Evolutionary conservation across 2,888 invertebrate species (phyloP).

Genomic region (Pardosa pseudoannulata): DNA sequence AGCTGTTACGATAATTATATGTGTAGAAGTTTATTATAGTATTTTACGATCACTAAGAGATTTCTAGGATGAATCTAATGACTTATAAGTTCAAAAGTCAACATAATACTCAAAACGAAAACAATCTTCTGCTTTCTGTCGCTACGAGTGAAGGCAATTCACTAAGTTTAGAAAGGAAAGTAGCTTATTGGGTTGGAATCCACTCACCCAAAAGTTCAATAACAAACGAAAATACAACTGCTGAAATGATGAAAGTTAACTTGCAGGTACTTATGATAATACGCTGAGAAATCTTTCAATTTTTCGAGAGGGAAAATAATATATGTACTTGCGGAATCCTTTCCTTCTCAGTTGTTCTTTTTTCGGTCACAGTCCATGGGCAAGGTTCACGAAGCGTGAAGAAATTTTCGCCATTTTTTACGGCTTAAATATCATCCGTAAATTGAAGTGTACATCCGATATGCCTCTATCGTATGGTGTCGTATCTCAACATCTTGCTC

Average conservation of each 20-base stretch:
- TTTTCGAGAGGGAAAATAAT: neutral
- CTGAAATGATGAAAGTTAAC: neutral
- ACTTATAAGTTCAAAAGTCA: too few species aligned
- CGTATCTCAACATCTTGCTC: neutral
- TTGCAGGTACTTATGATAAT: neutral
- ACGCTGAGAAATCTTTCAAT: neutral
- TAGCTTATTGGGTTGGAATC: neutral
- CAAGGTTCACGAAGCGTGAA: neutral
- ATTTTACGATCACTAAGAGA: too few species aligned
- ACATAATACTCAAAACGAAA: too few species aligned
- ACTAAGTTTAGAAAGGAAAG: neutral
- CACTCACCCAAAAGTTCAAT: neutral
- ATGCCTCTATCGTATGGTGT: neutral
- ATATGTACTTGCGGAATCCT: neutral
- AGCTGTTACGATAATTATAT: too few species aligned
- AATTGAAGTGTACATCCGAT: constrained; percentile 18
- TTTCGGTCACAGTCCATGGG: constrained; percentile 5
- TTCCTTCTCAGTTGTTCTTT: neutral
- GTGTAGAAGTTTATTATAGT: too few species aligned
- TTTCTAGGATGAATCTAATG: too few species aligned
- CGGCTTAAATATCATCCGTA: constrained; percentile 6
- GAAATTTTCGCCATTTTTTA: neutral
- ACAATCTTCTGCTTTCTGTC: too few species aligned
- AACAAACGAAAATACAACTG: neutral
- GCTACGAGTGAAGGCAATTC: too few species aligned